phyloP scores from a whole-genome alignment of 2,113 vertebrate genomes.

The Vulpes vulpes region DNA sequence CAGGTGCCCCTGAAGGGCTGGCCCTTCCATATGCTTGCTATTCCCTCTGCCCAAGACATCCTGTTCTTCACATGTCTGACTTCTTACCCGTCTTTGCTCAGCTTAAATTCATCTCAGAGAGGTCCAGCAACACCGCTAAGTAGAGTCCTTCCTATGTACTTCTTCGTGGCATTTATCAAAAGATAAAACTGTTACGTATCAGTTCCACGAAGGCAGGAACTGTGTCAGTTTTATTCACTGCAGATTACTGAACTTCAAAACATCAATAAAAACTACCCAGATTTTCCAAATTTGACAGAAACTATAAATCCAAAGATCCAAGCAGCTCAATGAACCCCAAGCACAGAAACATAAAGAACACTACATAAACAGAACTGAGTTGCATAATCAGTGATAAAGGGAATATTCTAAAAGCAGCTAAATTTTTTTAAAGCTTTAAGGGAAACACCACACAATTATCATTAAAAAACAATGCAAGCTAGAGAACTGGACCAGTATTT shows the following conservation, averaged over 20 bases:
- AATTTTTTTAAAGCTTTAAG: background rate
- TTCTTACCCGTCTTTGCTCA: background rate
- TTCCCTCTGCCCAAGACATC: background rate
- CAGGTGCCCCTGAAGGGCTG: background rate
- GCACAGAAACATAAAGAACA: background rate
- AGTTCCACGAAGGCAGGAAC: background rate
- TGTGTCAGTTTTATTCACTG: background rate
- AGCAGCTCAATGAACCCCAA: background rate
- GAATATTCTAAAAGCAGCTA: background rate
- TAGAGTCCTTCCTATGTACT: background rate
- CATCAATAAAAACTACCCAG: background rate
- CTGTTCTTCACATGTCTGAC: background rate
- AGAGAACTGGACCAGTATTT: background rate
- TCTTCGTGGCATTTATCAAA: background rate
- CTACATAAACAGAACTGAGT: background rate
- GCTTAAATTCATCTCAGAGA: background rate
- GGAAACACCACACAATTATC: background rate
- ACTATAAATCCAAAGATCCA: background rate
- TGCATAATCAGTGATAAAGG: background rate
- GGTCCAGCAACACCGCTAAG: background rate
- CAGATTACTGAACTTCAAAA: background rate
- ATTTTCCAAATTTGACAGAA: background rate
- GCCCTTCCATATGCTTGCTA: background rate
- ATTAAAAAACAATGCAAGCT: background rate
- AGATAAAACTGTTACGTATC: background rate